Evolutionary conservation across 2,797 vertebrate genomes (phyloP).

Genomic region (Fistularia tabacaria): DNA sequence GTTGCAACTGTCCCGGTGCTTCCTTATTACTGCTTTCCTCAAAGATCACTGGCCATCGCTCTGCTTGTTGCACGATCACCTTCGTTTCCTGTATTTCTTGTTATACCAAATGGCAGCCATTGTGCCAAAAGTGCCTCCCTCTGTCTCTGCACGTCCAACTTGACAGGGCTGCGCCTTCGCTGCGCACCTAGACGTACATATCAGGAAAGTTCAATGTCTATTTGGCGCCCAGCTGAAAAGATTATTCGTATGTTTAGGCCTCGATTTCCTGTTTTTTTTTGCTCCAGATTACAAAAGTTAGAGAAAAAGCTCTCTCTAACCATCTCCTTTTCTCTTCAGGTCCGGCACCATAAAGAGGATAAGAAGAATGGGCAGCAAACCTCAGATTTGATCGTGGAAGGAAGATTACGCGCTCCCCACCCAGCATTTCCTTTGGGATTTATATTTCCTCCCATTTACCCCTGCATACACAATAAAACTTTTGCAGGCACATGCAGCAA

Average conservation of each 20-base stretch:
- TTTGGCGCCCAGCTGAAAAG: slow-evolving; percentile 8
- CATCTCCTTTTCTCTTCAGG: slow-evolving; percentile 45
- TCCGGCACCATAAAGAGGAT: slow-evolving; percentile 41
- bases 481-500: slow-evolving; percentile 28
- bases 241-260: slow-evolving; percentile 47
- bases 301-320: slow-evolving; percentile 36
- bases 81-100: slow-evolving; percentile 81
- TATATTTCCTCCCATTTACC: slow-evolving; percentile 59
- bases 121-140: slow-evolving; percentile 46
- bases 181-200: slow-evolving; percentile 17
- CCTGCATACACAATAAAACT: slow-evolving; percentile 49
- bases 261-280: slow-evolving; percentile 57
- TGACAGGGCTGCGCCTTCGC: slow-evolving; percentile 13
- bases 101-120: slow-evolving; percentile 70
- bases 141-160: slow-evolving; percentile 20
- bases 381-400: slow-evolving; percentile 54
- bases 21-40: slow-evolving; percentile 47
- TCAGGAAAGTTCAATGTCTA: slow-evolving; percentile 2
- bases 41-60: slow-evolving; percentile 53
- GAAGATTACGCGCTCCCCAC: slow-evolving; percentile 49
- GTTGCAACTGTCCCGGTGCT: slow-evolving; percentile 25
- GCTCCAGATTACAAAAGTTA: slow-evolving; percentile 24
- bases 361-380: slow-evolving; percentile 48
- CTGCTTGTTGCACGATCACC: slow-evolving; percentile 61
- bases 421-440: slow-evolving; percentile 66